Base-by-base conservation (phyloP, 1,140 invertebrate genomes). In the Cyphomyrmex costatus region DNA sequence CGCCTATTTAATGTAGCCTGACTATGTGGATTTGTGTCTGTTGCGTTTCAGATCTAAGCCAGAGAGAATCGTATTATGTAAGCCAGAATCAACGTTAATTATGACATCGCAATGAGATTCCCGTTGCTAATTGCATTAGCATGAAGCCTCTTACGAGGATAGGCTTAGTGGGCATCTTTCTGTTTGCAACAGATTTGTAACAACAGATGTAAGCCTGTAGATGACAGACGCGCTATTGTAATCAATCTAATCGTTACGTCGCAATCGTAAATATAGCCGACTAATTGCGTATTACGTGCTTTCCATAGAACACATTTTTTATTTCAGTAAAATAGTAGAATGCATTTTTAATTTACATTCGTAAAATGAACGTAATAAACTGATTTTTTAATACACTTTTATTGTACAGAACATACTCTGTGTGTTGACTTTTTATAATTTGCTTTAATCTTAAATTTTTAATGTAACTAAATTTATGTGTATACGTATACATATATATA, bases 11-110 rank as follows among this genome's bases (percentile, higher is more conserved):
- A 73, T 46, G 24, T 19, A 58, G 4, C 51, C 12, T 24, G 10
- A 56, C 21, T 56, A 19, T 21, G 27, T 21, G 14, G 53, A 58
- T 36, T 56, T 60, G 36, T 24, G 19, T 83, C 65, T 33, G 77
- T 68, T 80, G 30, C 63, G 36, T 60, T 49, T 53, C 61, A 58
- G 33, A 71, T 80, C 78, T 80, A 80, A 80, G 49, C 65, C 14
- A 56, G 68, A 53, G 68, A 53, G 68, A 73, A 83, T 83, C 68
- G 24, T 61, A 73, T 83, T 73, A 60, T 74, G 79, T 49, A 58
- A 58, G 53, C 27, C 36, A 73, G 71, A 83, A 83, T 83, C 79
- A 70, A 56, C 79, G 53, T 83, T 83, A 83, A 83, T 83, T 83
- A 83, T 83, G 56, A 74, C 68, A 42, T 83, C 27, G 53, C 79